phyloP scores from a whole-genome alignment of 1,140 invertebrate genomes.

The Cydia strobilella region DNA sequence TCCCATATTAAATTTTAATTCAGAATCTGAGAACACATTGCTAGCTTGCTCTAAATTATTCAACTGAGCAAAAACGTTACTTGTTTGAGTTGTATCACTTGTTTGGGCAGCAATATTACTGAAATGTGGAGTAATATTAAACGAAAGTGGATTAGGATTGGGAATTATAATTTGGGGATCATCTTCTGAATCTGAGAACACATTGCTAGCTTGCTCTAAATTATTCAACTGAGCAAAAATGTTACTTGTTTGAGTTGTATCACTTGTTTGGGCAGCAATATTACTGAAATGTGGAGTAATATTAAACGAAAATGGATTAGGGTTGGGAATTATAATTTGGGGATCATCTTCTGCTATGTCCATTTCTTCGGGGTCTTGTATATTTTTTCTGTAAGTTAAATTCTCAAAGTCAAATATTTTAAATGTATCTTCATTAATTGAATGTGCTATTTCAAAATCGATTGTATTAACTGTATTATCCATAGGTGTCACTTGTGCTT shows the following conservation, averaged over 20 bases:
- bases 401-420: background rate
- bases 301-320: background rate
- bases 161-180: background rate
- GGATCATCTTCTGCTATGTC: conserved; percentile 37
- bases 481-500: background rate
- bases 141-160: background rate
- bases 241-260: background rate
- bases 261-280: background rate
- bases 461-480: background rate
- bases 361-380: conserved; percentile 35
- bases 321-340: background rate
- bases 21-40: background rate
- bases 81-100: background rate
- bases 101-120: background rate
- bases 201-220: background rate
- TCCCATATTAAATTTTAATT: conserved; percentile 41
- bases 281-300: background rate
- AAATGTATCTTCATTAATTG: background rate
- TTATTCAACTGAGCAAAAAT: background rate
- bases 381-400: background rate
- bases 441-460: background rate
- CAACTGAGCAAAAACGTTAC: background rate
- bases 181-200: conserved; percentile 37
- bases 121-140: background rate
- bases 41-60: background rate